Percentiles rank a stretch among this genome's conserved stretches.
These are phyloP conservation scores for Halcyon leucocephala DNA, from an alignment of 2,797 vertebrate genomes.

Conservation along the genomic window DNA sequence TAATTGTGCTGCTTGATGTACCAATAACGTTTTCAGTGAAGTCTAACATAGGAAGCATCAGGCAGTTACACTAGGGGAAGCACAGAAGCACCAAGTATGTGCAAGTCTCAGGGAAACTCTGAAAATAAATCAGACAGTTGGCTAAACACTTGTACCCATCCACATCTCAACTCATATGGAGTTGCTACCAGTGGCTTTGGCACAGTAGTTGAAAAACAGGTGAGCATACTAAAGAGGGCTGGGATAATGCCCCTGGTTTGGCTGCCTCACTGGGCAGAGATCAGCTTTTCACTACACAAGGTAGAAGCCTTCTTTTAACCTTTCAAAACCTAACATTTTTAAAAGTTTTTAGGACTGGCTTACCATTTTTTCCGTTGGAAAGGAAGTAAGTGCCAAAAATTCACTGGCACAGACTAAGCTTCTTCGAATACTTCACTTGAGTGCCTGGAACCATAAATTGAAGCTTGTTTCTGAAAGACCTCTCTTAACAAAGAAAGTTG, in stretches of 20 bases:
- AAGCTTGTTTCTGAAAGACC: background rate
- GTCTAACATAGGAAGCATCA: background rate
- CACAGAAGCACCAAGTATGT: background rate
- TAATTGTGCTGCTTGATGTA: background rate
- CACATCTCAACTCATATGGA: background rate
- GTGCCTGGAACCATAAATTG: background rate
- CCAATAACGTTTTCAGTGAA: background rate
- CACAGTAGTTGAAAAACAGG: background rate
- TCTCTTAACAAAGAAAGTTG: background rate
- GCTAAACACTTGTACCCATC: background rate
- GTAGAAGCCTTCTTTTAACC: background rate
- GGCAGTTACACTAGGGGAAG: background rate
- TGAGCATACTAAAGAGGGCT: background rate
- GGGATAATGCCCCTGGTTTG: background rate
- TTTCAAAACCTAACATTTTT: background rate
- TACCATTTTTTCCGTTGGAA: background rate
- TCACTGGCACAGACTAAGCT: background rate
- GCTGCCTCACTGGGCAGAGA: background rate
- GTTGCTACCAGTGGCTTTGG: background rate
- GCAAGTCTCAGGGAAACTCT: background rate
- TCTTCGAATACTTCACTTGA: background rate
- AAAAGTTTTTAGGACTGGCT: fast-evolving
- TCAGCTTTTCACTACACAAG: background rate
- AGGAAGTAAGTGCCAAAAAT: background rate
- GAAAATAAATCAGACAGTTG: background rate